Evolutionary conservation across 1,140 invertebrate species (phyloP).

Genomic region (Leptinotarsa undecemlineata): DNA sequence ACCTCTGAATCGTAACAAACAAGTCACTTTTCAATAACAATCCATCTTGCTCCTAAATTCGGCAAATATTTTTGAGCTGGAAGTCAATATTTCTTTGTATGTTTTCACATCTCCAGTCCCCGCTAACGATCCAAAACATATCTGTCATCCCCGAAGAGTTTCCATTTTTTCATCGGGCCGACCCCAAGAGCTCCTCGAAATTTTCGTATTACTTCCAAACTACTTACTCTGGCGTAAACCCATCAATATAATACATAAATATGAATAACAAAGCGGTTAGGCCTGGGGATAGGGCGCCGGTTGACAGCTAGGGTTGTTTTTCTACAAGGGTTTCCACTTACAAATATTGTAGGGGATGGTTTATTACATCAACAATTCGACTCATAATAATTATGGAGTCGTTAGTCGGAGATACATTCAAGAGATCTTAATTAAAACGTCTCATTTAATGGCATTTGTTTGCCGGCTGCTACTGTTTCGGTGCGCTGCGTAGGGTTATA

Average conservation of each 20-base stretch:
- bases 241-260: constrained; percentile 31
- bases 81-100: no score
- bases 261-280: constrained; percentile 36
- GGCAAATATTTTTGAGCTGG: no score
- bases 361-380: constrained; percentile 54
- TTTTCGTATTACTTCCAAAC: constrained; percentile 27
- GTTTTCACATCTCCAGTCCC: no score
- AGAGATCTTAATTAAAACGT: constrained; percentile 27
- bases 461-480: constrained; percentile 1
- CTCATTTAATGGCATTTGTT: constrained; percentile 16
- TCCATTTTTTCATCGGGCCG: neutral
- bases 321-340: constrained; percentile 40
- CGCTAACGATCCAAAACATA: neutral
- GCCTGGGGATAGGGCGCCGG: constrained; percentile 21
- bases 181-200: constrained; percentile 15
- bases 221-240: constrained; percentile 22
- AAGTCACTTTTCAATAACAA: no score
- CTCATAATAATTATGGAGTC: constrained; percentile 54
- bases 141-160: constrained; percentile 5
- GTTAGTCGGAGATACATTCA: constrained; percentile 44
- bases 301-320: constrained; percentile 34
- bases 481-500: neutral
- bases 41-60: no score
- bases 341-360: constrained; percentile 50
- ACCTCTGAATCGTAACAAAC: no score